These are phyloP conservation scores for Pristionchus fissidentatus DNA, from an alignment of 2,888 invertebrate species.

Conservation along the genomic window DNA sequence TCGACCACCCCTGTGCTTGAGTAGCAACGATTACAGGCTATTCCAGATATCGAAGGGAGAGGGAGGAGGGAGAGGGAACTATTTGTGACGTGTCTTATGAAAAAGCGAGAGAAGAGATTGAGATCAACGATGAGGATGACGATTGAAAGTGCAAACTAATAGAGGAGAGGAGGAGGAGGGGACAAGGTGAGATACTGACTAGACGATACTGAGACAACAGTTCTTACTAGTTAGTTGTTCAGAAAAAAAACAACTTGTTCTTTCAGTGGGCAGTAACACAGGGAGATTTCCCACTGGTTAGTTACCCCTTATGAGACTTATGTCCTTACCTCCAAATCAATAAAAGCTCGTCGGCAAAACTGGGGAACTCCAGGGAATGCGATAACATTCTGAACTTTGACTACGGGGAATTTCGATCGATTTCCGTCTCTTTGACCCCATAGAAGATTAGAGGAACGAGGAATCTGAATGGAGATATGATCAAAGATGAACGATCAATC, in stretches of 20 bases:
- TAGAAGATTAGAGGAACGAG: conserved; percentile 77
- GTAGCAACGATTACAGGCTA: no score
- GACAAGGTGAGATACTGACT: no score
- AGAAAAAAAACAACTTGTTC: no score
- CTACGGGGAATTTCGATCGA: conserved; percentile 79
- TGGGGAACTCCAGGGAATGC: conserved; percentile 84
- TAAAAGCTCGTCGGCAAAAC: conserved; percentile 77
- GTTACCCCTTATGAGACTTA: neutral
- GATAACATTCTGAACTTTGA: conserved; percentile 81
- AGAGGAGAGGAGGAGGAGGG: no score
- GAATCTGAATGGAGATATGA: conserved; percentile 74
- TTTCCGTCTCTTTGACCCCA: conserved; percentile 76
- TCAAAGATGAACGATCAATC: neutral
- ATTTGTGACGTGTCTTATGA: neutral
- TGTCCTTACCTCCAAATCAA: conserved; percentile 74
- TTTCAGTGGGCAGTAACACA: no score
- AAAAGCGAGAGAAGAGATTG: neutral
- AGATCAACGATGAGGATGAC: neutral
- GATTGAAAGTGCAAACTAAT: no score
- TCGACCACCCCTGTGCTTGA: no score
- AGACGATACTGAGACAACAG: no score
- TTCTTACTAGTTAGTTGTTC: no score
- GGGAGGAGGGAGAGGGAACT: neutral
- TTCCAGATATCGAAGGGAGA: neutral
- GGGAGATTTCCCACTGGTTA: neutral